A percentile compares a stretch with the other conserved stretches of the same genome.
These are phyloP conservation scores for Heliothis virescens DNA, from an alignment of 1,140 invertebrate genomes.

Conservation along the genomic window DNA sequence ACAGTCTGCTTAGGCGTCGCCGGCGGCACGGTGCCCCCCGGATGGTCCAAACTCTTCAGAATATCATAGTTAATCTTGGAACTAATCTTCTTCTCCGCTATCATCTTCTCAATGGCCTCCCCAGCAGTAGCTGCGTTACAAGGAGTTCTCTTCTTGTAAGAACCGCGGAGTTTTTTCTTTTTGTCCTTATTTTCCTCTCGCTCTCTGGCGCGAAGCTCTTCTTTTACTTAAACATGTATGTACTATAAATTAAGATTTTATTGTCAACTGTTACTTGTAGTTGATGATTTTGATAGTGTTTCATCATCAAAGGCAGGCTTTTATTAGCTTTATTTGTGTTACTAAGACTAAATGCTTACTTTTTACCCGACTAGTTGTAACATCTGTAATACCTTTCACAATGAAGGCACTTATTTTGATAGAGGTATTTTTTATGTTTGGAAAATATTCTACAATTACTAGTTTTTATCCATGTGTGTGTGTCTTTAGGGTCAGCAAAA, in stretches of 20 bases:
- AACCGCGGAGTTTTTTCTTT: constrained; percentile 88
- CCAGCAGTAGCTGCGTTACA: constrained; percentile 92
- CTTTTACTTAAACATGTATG: constrained; percentile 89
- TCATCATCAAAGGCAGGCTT: too few species aligned
- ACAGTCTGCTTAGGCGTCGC: constrained; percentile 58
- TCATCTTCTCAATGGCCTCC: constrained; percentile 97
- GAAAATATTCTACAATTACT: too few species aligned
- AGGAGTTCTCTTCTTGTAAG: constrained; percentile 87
- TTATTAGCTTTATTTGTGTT: too few species aligned
- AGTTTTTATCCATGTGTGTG: too few species aligned
- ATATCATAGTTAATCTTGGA: constrained; percentile 99
- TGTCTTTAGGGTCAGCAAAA: too few species aligned
- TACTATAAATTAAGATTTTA: constrained; percentile 45
- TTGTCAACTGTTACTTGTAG: not conserved
- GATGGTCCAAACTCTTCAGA: constrained; percentile 91
- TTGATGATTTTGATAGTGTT: not conserved
- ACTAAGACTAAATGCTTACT: too few species aligned
- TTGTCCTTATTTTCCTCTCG: constrained; percentile 93
- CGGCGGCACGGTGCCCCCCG: constrained; percentile 78
- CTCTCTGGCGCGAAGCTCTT: constrained; percentile 91
- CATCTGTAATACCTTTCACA: too few species aligned
- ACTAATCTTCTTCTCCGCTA: constrained; percentile 98
- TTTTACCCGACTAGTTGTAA: too few species aligned
- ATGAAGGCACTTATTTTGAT: too few species aligned
- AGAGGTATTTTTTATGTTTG: too few species aligned